These are phyloP conservation scores for Myrmecophaga tridactyla DNA, from an alignment of 2,113 vertebrate genomes.

Conservation along the genomic window DNA sequence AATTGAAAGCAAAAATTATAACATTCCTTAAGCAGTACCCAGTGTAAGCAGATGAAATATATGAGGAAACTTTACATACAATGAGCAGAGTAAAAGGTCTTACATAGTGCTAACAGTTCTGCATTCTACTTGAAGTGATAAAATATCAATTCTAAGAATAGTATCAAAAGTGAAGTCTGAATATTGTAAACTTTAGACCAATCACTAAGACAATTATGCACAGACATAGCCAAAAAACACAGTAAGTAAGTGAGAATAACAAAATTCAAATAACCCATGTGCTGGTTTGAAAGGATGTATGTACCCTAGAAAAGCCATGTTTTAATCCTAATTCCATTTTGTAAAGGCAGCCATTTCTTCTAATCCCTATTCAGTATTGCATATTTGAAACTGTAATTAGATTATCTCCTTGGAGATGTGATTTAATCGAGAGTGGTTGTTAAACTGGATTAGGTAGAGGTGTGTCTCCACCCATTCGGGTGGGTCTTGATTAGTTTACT, in stretches of 20 bases:
- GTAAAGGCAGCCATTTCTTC: too few relatives aligned
- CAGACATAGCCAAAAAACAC: neutral
- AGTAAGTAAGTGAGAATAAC: neutral
- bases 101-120: neutral
- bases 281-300: too few relatives aligned
- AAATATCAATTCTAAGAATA: neutral
- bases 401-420: too few relatives aligned
- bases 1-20: conserved; percentile 40
- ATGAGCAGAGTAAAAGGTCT: neutral
- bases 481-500: too few relatives aligned
- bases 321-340: too few relatives aligned
- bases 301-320: too few relatives aligned
- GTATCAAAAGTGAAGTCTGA: neutral
- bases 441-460: too few relatives aligned
- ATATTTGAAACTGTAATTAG: too few relatives aligned
- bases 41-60: neutral
- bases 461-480: too few relatives aligned
- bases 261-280: neutral
- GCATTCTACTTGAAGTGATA: neutral
- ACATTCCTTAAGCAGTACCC: neutral
- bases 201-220: conserved; percentile 1
- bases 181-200: neutral
- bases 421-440: too few relatives aligned
- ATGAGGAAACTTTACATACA: neutral
- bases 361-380: too few relatives aligned